Conservation (phyloP, 2,888 invertebrate genomes). For the Rhorus exstirpatorius region DNA sequence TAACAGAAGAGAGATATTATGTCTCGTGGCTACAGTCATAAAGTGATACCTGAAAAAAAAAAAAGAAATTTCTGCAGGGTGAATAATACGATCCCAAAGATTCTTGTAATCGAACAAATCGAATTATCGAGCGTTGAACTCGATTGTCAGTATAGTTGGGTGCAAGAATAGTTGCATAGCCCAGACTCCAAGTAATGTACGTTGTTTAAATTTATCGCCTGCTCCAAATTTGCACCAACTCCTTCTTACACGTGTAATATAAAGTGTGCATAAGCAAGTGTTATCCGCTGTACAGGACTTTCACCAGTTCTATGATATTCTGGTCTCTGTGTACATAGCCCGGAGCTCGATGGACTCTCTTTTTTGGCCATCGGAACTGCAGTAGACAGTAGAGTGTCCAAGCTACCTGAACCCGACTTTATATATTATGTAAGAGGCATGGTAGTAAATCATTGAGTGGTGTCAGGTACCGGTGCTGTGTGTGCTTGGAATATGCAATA, state of each 20-base stretch:
- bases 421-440: background rate
- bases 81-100: too few relatives aligned
- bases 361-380: conserved; percentile 6
- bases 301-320: conserved; percentile 44
- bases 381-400: background rate
- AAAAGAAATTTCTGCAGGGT: too few relatives aligned
- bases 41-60: too few relatives aligned
- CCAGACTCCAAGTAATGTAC: too few relatives aligned
- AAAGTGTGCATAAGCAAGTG: conserved; percentile 18
- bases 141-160: too few relatives aligned
- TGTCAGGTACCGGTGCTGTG: conserved; percentile 2
- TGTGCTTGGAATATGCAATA: background rate
- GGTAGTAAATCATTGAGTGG: background rate
- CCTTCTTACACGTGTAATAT: background rate
- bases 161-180: too few relatives aligned
- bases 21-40: too few relatives aligned
- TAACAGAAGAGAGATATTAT: too few relatives aligned
- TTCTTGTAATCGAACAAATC: too few relatives aligned
- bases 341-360: conserved; percentile 39
- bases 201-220: background rate
- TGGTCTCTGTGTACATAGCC: conserved; percentile 17
- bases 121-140: too few relatives aligned
- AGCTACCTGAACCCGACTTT: background rate
- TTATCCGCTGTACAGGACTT: conserved; percentile 36
- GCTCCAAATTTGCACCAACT: conserved; percentile 9